A percentile compares a stretch with the other conserved stretches of the same genome.
Evolutionary conservation across 2,113 vertebrate genomes (phyloP).

Genomic region (Callopanchax toddi): DNA sequence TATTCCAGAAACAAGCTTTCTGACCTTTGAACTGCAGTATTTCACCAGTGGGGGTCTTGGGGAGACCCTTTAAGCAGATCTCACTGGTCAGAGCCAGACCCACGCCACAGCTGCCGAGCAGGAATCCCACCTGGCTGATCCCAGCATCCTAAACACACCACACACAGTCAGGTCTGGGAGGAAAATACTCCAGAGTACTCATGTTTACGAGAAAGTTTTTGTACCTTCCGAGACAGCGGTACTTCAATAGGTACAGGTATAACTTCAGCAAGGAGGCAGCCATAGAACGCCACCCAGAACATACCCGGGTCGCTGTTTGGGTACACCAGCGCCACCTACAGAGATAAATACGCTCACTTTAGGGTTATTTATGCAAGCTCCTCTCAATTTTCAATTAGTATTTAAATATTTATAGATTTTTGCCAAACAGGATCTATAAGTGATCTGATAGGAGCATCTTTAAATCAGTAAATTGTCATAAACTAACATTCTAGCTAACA

Average conservation of each 20-base stretch:
- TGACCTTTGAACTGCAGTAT: slow-evolving; percentile 97
- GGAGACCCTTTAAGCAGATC: slow-evolving; percentile 95
- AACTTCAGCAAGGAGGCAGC: slow-evolving; percentile 96
- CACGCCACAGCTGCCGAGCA: slow-evolving; percentile 95
- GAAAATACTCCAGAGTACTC: neutral
- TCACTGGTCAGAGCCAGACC: slow-evolving; percentile 96
- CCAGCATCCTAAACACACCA: slow-evolving; percentile 87
- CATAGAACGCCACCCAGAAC: slow-evolving; percentile 98
- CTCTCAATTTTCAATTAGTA: neutral
- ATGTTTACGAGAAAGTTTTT: neutral
- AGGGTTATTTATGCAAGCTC: neutral
- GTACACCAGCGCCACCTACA: slow-evolving; percentile 94
- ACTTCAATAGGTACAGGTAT: slow-evolving; percentile 99
- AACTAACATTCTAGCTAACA: neutral
- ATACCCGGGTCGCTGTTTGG: slow-evolving; percentile 98
- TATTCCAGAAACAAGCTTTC: slow-evolving; percentile 6
- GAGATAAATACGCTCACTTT: slow-evolving; percentile 5
- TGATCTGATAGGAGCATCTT: neutral
- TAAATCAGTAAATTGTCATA: neutral
- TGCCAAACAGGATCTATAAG: neutral
- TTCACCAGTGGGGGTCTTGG: slow-evolving; percentile 96
- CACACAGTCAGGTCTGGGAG: slow-evolving; percentile 1
- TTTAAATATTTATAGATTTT: neutral
- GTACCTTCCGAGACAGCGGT: slow-evolving; percentile 96
- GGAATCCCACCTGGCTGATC: slow-evolving; percentile 96